Conservation (phyloP, 1,140 invertebrate genomes). For the Drosophila nikananu region DNA sequence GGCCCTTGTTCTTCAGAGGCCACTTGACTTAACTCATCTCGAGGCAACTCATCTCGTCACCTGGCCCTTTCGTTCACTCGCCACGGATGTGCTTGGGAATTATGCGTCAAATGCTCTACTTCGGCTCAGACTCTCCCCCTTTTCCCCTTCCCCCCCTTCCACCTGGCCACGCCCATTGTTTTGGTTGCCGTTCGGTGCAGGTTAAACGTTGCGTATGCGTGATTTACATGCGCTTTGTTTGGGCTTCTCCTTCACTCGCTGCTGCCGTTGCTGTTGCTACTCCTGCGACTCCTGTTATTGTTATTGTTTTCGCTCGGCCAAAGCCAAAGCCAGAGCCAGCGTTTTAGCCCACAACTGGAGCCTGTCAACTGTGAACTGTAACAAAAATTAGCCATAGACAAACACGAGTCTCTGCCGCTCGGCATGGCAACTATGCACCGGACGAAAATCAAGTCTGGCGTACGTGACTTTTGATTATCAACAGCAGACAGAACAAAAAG, state of each 20-base stretch:
- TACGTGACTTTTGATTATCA: constrained; percentile 15
- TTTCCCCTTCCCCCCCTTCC: not conserved
- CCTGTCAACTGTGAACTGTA: constrained; percentile 65
- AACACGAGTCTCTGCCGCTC: constrained; percentile 13
- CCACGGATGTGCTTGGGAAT: constrained; percentile 69
- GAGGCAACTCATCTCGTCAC: constrained; percentile 42
- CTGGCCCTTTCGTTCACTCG: constrained; percentile 20
- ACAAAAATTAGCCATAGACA: constrained; percentile 61
- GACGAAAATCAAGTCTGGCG: constrained; percentile 18
- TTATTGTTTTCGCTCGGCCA: constrained; percentile 72
- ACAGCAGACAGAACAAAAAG: not conserved
- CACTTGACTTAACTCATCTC: constrained; percentile 41
- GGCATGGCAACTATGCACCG: constrained; percentile 22
- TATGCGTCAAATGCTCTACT: constrained; percentile 73
- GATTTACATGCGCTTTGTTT: constrained; percentile 78
- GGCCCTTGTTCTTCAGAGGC: constrained; percentile 18
- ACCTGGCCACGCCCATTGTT: constrained; percentile 41
- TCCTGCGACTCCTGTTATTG: constrained; percentile 43
- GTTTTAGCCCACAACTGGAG: constrained; percentile 18
- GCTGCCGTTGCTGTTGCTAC: constrained; percentile 3
- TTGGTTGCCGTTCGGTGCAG: constrained; percentile 63
- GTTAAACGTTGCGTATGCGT: constrained; percentile 78
- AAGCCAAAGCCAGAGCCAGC: constrained; percentile 51
- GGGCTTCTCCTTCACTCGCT: constrained; percentile 36
- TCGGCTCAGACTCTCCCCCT: constrained; percentile 38